phyloP scores from a whole-genome alignment of 2,888 invertebrate genomes.

The Ephialtes manifestator region DNA sequence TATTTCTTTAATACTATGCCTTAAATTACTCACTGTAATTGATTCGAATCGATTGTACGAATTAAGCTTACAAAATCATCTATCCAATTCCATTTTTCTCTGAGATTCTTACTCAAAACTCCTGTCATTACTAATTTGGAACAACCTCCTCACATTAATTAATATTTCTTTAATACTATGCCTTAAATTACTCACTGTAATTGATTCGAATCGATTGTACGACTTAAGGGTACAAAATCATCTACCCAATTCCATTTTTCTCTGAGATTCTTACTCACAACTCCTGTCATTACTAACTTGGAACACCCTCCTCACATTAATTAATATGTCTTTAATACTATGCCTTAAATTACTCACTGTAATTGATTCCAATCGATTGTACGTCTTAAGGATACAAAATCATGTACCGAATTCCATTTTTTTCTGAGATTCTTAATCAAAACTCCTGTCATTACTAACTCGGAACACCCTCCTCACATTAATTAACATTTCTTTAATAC shows the following conservation, averaged over 20 bases:
- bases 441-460: too few relatives aligned
- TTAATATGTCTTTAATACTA: too few relatives aligned
- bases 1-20: too few relatives aligned
- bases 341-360: too few relatives aligned
- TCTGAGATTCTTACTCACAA: constrained; percentile 6
- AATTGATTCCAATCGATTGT: too few relatives aligned
- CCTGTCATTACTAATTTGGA: constrained; percentile 28
- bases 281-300: constrained; percentile 24
- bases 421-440: too few relatives aligned
- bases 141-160: constrained; percentile 49
- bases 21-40: neutral
- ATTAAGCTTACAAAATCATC: neutral
- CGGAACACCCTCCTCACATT: too few relatives aligned
- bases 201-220: neutral
- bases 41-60: neutral
- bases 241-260: neutral
- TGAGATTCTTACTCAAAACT: constrained; percentile 10
- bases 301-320: constrained; percentile 55
- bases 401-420: too few relatives aligned
- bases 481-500: too few relatives aligned
- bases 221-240: neutral
- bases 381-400: too few relatives aligned
- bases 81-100: neutral
- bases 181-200: neutral
- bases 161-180: too few relatives aligned